phyloP scores from a whole-genome alignment of 1,140 invertebrate genomes.

The Zaprionus ghesquierei region DNA sequence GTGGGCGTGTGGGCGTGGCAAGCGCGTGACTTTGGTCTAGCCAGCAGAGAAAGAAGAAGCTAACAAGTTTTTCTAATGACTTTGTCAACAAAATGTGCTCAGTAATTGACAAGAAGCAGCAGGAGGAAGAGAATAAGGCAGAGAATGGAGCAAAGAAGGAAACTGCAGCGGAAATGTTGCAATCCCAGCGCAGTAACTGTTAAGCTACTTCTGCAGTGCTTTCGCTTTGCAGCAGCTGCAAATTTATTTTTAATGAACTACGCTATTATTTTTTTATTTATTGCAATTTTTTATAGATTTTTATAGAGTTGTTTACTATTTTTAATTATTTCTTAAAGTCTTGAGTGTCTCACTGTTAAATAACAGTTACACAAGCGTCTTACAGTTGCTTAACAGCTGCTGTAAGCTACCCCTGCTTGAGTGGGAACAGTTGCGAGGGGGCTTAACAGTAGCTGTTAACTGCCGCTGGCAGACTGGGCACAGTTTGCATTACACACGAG shows the following conservation, averaged over 20 bases:
- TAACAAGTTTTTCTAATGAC: slow-evolving; percentile 62
- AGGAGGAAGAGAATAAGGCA: neutral
- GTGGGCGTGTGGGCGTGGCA: slow-evolving; percentile 21
- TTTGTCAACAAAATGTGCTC: slow-evolving; percentile 41
- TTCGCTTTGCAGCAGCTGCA: neutral
- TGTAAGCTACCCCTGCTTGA: neutral
- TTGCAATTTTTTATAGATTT: neutral
- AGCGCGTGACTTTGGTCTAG: slow-evolving; percentile 69
- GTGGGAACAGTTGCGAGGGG: neutral
- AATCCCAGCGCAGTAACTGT: neutral
- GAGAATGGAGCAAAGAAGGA: neutral
- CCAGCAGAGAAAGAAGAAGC: slow-evolving; percentile 2
- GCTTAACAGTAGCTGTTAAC: no score
- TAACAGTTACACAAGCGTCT: no score
- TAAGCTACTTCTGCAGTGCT: neutral
- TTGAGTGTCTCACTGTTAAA: no score
- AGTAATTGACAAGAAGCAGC: slow-evolving; percentile 24
- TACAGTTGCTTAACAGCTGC: neutral
- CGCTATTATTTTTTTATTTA: neutral
- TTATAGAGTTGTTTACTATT: neutral
- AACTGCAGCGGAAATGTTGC: neutral
- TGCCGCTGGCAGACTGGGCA: neutral
- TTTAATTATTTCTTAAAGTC: neutral
- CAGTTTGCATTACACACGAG: neutral
- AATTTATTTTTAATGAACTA: neutral